Base-by-base conservation (phyloP, 1,140 invertebrate genomes). In the Pogonomyrmex californicus region DNA sequence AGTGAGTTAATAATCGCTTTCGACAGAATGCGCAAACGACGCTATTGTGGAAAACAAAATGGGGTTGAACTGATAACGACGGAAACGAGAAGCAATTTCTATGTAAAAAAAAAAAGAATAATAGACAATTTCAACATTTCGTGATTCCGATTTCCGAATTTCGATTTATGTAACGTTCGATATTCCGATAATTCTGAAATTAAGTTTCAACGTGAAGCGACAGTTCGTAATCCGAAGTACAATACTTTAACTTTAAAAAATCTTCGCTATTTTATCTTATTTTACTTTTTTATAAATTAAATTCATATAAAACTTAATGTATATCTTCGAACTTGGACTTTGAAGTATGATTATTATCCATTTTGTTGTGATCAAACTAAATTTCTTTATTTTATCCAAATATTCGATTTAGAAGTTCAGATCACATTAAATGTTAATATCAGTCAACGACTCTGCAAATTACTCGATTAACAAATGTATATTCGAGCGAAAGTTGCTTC, bases 1-100 rank as follows among this genome's bases (percentile, higher is more conserved):
- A 49, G 54, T n/a, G 79, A 73, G 79, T 83, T 83, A 83, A 83
- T 83, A 83, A 83, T 83, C 79, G 79, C 68, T 83, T 83, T 60
- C 54, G 68, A 60, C 79, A 73, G 79, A 75, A 75, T 38, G 41
- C 68, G 54, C 68, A 60, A 75, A 60, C 79, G 68, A 73, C n/a
- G 54, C 54, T 75, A 60, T 83, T 83, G 79, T 83, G 30, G 49
- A 73, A 62, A 73, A 83, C 79, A 75, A 83, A 83, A 73, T 60
- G 68, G 54, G 0, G 41, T n/a, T 60, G 33, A n/a, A 41, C 68
- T 44, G 38, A 82, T 71, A 73, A 83, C 79, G 54, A 73, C 38
- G 36, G 30, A 58, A 71, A 73, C 78, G 78, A 81, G 65, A 70
- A 81, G 38, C 79, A 75, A 83, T 83, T 83, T 62, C 54, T 56